Percentiles rank a stretch among this genome's conserved stretches.
phyloP scores from a whole-genome alignment of 2,113 vertebrate species.

The Chionodraco myersi region DNA sequence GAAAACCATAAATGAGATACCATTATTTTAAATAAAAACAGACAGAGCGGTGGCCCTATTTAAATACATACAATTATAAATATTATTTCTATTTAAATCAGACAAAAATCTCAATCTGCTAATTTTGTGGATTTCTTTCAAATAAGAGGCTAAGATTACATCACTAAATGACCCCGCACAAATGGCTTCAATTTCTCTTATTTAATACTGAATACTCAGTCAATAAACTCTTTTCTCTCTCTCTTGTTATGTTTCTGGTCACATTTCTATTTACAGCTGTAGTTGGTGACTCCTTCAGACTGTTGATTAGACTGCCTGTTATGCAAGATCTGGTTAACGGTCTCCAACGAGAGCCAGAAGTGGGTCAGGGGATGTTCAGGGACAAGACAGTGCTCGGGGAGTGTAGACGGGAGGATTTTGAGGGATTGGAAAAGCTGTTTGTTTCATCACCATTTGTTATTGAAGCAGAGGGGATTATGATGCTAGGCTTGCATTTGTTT shows the following conservation, averaged over 20 bases:
- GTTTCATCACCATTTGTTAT: conserved; percentile 59
- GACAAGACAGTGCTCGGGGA: conserved; percentile 44
- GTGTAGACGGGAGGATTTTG: conserved; percentile 40
- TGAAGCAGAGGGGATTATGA: conserved; percentile 55
- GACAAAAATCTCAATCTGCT: background rate
- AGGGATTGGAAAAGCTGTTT: conserved; percentile 64
- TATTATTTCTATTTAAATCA: no score
- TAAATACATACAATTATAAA: background rate
- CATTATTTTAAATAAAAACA: background rate
- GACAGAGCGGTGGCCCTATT: conserved; percentile 4
- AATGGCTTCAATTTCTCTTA: background rate
- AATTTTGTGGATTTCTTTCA: background rate
- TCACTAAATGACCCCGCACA: background rate
- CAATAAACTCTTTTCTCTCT: background rate
- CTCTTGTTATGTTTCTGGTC: background rate
- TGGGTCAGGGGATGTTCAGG: conserved; percentile 69
- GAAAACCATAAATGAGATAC: no score
- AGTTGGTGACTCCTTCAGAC: conserved; percentile 23
- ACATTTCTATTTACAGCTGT: background rate
- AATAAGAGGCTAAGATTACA: background rate
- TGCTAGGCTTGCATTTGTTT: conserved; percentile 26
- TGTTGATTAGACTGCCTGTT: conserved; percentile 47
- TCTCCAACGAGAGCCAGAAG: conserved; percentile 52
- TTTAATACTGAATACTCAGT: background rate
- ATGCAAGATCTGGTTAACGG: conserved; percentile 30